Conservation (phyloP, 2,797 vertebrate genomes). For the Diglossa cyanea region DNA sequence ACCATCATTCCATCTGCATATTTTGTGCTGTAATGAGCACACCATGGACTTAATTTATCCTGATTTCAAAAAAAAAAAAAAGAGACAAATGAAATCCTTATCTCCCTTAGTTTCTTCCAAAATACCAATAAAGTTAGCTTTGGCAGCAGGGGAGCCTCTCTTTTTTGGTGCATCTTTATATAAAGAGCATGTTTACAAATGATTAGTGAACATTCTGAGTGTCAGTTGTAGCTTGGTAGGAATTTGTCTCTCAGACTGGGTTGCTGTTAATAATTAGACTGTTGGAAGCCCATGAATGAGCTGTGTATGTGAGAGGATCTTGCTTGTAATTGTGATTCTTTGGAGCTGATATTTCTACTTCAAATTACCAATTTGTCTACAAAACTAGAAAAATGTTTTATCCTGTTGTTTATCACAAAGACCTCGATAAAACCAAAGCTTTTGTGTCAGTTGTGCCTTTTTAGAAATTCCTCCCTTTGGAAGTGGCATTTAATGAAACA, state of each 20-base stretch:
- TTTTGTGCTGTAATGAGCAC: slow-evolving; percentile 14
- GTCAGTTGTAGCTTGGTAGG: not conserved
- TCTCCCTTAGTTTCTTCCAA: not conserved
- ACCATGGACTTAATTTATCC: not conserved
- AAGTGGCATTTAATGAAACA: not conserved
- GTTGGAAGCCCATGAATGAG: not conserved
- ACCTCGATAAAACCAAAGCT: not conserved
- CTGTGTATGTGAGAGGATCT: not conserved
- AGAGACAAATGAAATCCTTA: not conserved
- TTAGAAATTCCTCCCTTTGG: not conserved
- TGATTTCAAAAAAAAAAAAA: not conserved
- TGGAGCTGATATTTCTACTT: not conserved
- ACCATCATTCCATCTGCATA: not conserved
- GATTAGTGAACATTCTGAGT: not conserved
- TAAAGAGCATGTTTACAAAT: not conserved
- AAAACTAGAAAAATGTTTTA: not conserved
- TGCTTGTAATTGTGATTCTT: not conserved
- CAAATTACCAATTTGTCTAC: not conserved
- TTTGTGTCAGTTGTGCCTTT: not conserved
- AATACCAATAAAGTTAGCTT: not conserved
- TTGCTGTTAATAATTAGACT: not conserved
- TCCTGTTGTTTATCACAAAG: not conserved
- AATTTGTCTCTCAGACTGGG: not conserved
- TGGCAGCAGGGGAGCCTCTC: not conserved
- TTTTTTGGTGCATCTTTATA: not conserved